A percentile compares a stretch with the other conserved stretches of the same genome.
phyloP scores from a whole-genome alignment of 1,140 invertebrate species.

The Bathynomus jamesi region DNA sequence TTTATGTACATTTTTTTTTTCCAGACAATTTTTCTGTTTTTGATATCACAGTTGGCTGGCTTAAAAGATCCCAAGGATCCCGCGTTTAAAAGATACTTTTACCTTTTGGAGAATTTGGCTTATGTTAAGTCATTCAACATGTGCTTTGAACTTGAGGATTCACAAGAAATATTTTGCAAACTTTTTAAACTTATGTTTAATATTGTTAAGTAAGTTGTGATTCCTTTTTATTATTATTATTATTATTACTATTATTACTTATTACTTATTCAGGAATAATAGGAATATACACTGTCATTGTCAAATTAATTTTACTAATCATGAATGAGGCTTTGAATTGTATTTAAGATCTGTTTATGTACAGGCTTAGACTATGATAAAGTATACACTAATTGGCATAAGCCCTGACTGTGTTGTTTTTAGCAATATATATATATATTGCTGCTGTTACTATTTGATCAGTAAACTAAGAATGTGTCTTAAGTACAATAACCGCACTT shows the following conservation, averaged over 20 bases:
- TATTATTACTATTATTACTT: too few relatives aligned
- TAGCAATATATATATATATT: too few relatives aligned
- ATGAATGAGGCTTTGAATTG: background rate
- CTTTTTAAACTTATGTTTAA: constrained; percentile 93
- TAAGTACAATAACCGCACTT: too few relatives aligned
- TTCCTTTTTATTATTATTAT: too few relatives aligned
- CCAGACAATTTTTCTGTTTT: constrained; percentile 87
- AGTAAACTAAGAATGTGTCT: too few relatives aligned
- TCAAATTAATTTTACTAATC: background rate
- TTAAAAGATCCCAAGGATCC: constrained; percentile 93
- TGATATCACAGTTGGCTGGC: constrained; percentile 88
- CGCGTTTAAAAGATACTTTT: constrained; percentile 96
- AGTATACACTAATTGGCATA: too few relatives aligned
- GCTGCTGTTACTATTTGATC: too few relatives aligned
- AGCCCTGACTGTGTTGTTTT: too few relatives aligned
- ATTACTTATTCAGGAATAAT: too few relatives aligned
- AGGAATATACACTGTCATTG: too few relatives aligned
- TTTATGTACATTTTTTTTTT: too few relatives aligned
- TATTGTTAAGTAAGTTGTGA: constrained; percentile 85
- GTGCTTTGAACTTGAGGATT: constrained; percentile 96
- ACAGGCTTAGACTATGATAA: too few relatives aligned
- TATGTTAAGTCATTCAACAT: constrained; percentile 99
- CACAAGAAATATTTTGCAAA: constrained; percentile 90
- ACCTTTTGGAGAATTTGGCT: constrained; percentile 87
- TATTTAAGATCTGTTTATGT: background rate